These are phyloP conservation scores for Amniataba percoides DNA, from an alignment of 2,797 vertebrate species.

Conservation along the genomic window DNA sequence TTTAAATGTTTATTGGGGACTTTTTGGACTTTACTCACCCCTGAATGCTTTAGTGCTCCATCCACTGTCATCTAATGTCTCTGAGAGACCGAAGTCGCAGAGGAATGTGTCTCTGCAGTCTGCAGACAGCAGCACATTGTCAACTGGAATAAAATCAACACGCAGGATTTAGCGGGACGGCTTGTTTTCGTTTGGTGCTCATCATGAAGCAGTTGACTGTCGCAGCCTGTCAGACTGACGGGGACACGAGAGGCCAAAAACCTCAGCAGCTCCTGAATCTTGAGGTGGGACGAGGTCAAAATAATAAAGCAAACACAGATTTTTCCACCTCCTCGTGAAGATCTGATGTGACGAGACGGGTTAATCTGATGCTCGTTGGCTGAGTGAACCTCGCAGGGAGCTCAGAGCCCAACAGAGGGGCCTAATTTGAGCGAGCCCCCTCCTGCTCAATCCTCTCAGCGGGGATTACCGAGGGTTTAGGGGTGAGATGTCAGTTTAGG, in stretches of 20 bases:
- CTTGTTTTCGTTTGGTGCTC: conserved; percentile 66
- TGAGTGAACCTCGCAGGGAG: conserved; percentile 22
- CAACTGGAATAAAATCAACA: conserved; percentile 87
- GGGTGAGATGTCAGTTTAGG: conserved; percentile 52
- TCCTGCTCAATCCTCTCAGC: conserved; percentile 54
- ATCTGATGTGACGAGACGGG: conserved; percentile 16
- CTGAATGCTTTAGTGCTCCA: conserved; percentile 84
- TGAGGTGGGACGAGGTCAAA: conserved; percentile 19
- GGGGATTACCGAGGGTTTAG: conserved; percentile 57
- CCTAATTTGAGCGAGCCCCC: conserved; percentile 37
- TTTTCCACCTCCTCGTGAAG: not conserved
- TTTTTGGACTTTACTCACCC: conserved; percentile 80
- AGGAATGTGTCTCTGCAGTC: conserved; percentile 91
- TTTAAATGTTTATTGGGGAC: not conserved
- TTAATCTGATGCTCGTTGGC: conserved; percentile 7
- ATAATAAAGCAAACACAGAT: conserved; percentile 22
- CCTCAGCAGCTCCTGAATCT: not conserved
- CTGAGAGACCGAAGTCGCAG: conserved; percentile 96
- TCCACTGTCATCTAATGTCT: conserved; percentile 85
- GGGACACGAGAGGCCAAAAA: not conserved
- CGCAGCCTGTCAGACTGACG: conserved; percentile 30
- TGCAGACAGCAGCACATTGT: conserved; percentile 94
- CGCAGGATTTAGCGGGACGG: conserved; percentile 54
- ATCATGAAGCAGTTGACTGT: conserved; percentile 54
- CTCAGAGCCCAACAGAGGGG: conserved; percentile 32